A percentile compares a stretch with the other conserved stretches of the same genome.
Evolutionary conservation across 2,888 invertebrate species (phyloP).

Genomic region (Nephrotoma guestfalica): DNA sequence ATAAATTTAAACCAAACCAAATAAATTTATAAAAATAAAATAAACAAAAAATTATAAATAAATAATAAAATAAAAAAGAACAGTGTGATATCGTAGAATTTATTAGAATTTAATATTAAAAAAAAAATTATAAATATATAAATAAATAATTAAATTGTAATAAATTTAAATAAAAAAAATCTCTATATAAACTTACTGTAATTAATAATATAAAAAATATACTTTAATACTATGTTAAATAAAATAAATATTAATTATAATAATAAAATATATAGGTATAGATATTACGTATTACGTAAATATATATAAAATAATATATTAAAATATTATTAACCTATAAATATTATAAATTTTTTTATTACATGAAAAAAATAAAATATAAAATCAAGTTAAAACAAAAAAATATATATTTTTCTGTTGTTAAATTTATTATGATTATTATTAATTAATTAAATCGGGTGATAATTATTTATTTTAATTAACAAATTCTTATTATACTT

Average conservation of each 20-base stretch:
- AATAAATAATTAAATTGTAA: neutral
- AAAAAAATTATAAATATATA: neutral
- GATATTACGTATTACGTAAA: neutral
- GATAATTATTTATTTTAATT: neutral
- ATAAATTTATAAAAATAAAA: neutral
- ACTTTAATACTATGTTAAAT: neutral
- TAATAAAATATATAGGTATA: neutral
- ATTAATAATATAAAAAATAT: too few relatives aligned
- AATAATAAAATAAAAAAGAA: conserved; percentile 1
- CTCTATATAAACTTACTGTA: neutral
- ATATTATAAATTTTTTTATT: neutral
- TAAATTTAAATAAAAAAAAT: neutral
- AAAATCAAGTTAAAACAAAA: neutral
- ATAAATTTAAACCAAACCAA: neutral
- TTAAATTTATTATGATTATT: neutral
- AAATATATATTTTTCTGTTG: neutral
- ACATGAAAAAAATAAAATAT: neutral
- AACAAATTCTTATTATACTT: neutral
- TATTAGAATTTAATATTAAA: neutral
- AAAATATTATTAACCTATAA: neutral
- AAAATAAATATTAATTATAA: neutral
- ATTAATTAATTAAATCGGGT: neutral
- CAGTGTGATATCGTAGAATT: conserved; percentile 3
- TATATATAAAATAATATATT: neutral
- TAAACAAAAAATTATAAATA: neutral